A percentile compares a stretch with the other conserved stretches of the same genome.
Evolutionary conservation across 2,797 vertebrate genomes (phyloP).

Genomic region (Erpetoichthys calabaricus): DNA sequence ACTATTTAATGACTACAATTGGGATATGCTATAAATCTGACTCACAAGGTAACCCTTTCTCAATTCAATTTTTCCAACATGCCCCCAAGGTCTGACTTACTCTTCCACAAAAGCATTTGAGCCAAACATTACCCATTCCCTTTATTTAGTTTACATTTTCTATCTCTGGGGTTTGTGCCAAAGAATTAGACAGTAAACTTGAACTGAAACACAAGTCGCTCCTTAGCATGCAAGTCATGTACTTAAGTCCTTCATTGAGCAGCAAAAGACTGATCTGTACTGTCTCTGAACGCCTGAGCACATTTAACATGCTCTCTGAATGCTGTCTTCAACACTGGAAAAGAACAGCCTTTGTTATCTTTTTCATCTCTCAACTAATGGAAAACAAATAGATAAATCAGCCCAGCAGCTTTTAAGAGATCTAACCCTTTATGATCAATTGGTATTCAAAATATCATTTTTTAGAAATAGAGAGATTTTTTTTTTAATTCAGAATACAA

Average conservation of each 20-base stretch:
- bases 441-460: constrained; percentile 27
- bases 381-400: constrained; percentile 41
- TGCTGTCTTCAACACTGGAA: constrained; percentile 33
- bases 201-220: constrained; percentile 60
- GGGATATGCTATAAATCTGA: constrained; percentile 1
- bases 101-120: not conserved
- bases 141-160: constrained; percentile 1
- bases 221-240: constrained; percentile 63
- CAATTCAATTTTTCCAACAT: constrained; percentile 1
- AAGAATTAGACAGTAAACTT: constrained; percentile 66
- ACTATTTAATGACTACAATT: not conserved
- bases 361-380: constrained; percentile 27
- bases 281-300: constrained; percentile 49
- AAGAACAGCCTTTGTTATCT: constrained; percentile 14
- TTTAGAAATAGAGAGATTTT: constrained; percentile 20
- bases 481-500: constrained; percentile 26
- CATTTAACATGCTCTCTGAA: constrained; percentile 54
- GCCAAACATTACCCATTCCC: not conserved
- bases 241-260: constrained; percentile 54
- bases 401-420: constrained; percentile 36
- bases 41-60: constrained; percentile 1
- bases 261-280: constrained; percentile 51
- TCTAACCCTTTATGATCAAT: constrained; percentile 41
- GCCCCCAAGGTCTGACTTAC: not conserved
- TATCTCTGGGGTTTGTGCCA: constrained; percentile 40